Base-by-base conservation (phyloP, 2,797 vertebrate species). In the Danio jaintianensis region DNA sequence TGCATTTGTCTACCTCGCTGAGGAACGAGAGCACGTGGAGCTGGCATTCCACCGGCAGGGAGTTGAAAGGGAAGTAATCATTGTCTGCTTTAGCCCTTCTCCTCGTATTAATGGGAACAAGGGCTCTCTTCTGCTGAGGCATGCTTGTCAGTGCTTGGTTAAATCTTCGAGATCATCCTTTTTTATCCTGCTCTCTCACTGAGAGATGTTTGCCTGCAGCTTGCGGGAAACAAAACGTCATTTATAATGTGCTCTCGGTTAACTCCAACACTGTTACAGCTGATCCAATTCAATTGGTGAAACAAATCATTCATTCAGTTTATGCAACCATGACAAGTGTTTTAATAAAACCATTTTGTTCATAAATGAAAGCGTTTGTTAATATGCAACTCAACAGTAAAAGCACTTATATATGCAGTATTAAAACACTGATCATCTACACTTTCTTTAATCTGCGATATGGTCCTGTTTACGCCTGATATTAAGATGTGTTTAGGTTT, bases 1-100 rank as follows among this genome's bases (percentile, higher is more conserved):
- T 93, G 61, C 94, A 95, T 80, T 95, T 96, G 78, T 96, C 94
- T 79, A 93, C 88, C 86, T 96, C 94, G 0, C 88, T 93, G 9
- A 96, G 91, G 74, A 95, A 96, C 2, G 93, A 94, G 71, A 96
- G 84, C 13, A 95, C 86, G 0, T 95, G 93, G 38, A 96, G 91
- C 90, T 94, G 95, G 80, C 95, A 95, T 87, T 96, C 95, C 52
- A 93, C 91, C 0, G 95, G 95, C 78, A 96, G 87, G 1, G 90
- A 69, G 83, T 93, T 91, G 75, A 96, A 96, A 4, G 92, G 94
- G 52, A 95, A 95, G 69, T 85, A 81, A 68, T 93, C 91, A 0
- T 91, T 91, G 0, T 42, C 85, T 0, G 86, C 83, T 86, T 92
- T 93, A 8, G 76, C 52, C 20, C 84, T 81, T 64, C 87, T 82